phyloP scores from a whole-genome alignment of 2,797 vertebrate genomes.

The Coregonus suidteri region DNA sequence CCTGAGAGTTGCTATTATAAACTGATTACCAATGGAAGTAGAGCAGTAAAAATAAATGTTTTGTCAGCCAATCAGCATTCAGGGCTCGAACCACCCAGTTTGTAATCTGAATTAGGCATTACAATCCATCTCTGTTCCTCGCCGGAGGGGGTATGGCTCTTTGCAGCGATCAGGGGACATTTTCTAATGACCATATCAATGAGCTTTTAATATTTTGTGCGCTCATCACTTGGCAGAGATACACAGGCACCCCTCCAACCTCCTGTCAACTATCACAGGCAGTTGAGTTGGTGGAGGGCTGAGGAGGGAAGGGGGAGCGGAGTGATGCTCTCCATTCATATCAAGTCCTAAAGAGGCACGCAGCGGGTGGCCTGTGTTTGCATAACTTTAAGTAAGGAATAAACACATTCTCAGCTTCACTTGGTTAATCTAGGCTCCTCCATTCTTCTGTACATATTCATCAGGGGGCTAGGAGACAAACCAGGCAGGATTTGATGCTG shows the following conservation, averaged over 20 bases:
- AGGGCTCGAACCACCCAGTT: too few relatives aligned
- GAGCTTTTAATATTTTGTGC: slow-evolving; percentile 37
- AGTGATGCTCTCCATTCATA: slow-evolving; percentile 29
- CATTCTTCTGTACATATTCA: not conserved
- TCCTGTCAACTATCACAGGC: slow-evolving; percentile 21
- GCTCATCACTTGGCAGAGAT: slow-evolving; percentile 31
- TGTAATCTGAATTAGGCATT: slow-evolving; percentile 35
- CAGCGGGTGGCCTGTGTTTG: slow-evolving; percentile 51
- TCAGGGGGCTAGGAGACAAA: slow-evolving; percentile 17
- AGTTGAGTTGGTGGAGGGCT: slow-evolving; percentile 5
- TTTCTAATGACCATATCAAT: slow-evolving; percentile 52
- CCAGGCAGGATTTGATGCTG: slow-evolving; percentile 6
- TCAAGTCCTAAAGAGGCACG: slow-evolving; percentile 35
- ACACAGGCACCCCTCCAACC: not conserved
- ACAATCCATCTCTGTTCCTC: slow-evolving; percentile 41
- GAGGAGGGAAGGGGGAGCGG: not conserved
- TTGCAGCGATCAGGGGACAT: slow-evolving; percentile 23
- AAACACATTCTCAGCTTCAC: slow-evolving; percentile 41
- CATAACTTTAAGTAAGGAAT: slow-evolving; percentile 59
- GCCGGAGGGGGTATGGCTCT: slow-evolving; percentile 41
- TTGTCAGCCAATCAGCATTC: too few relatives aligned
- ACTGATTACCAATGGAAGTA: too few relatives aligned
- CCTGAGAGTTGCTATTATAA: too few relatives aligned
- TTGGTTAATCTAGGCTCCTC: slow-evolving; percentile 55
- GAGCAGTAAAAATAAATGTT: too few relatives aligned